Conservation (phyloP, 2,888 invertebrate species). For the Tridacna crocea region DNA sequence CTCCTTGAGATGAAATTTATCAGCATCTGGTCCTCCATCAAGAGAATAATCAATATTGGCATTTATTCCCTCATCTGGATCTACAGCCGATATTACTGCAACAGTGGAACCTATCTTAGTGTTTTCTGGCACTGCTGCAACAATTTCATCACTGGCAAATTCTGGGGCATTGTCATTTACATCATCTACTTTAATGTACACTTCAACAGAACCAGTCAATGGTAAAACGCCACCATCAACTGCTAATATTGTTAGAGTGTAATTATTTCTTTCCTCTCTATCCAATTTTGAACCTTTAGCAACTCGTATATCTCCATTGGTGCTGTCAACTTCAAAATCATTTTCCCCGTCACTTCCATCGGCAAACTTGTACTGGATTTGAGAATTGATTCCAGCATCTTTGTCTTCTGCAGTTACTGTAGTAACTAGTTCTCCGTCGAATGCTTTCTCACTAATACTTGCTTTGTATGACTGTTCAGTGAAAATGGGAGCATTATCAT, state of each 20-base stretch:
- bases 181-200: slow-evolving; percentile 97
- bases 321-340: slow-evolving; percentile 95
- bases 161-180: slow-evolving; percentile 97
- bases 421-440: slow-evolving; percentile 94
- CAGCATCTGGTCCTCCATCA: slow-evolving; percentile 92
- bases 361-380: slow-evolving; percentile 89
- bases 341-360: slow-evolving; percentile 89
- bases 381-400: slow-evolving; percentile 94
- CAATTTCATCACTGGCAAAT: slow-evolving; percentile 94
- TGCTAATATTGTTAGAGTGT: slow-evolving; percentile 94
- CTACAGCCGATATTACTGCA: slow-evolving; percentile 94
- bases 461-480: slow-evolving; percentile 92
- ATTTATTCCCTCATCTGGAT: slow-evolving; percentile 96
- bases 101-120: slow-evolving; percentile 98
- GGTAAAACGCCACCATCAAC: slow-evolving; percentile 94
- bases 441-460: slow-evolving; percentile 95
- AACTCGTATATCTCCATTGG: slow-evolving; percentile 95
- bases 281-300: slow-evolving; percentile 94
- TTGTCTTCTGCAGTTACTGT: slow-evolving; percentile 96
- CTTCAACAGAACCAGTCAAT: slow-evolving; percentile 85
- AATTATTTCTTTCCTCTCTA: slow-evolving; percentile 93
- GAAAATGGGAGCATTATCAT: slow-evolving; percentile 98
- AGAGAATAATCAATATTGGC: slow-evolving; percentile 97
- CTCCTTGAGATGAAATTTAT: slow-evolving; percentile 89
- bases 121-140: slow-evolving; percentile 96